phyloP scores from a whole-genome alignment of 2,797 vertebrate genomes.

The Parotocinclus haroldoi region DNA sequence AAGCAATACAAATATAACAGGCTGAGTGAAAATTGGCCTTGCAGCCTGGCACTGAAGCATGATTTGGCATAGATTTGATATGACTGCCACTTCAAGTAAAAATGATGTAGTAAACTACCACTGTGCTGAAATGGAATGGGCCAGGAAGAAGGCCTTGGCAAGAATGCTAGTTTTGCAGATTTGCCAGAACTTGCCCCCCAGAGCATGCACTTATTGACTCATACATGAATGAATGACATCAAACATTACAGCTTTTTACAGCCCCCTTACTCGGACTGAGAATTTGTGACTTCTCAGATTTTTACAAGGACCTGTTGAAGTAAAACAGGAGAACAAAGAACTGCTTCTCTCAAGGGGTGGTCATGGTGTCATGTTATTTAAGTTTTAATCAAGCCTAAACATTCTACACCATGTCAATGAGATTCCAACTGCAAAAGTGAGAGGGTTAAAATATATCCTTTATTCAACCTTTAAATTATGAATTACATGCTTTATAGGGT shows the following conservation, averaged over 20 bases:
- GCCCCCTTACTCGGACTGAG: conserved; percentile 23
- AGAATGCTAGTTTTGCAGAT: too few relatives aligned
- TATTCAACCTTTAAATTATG: conserved; percentile 67
- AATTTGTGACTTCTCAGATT: conserved; percentile 14
- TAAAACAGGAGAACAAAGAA: conserved; percentile 2
- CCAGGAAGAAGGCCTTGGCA: not conserved
- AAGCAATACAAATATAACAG: conserved; percentile 9
- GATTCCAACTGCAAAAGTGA: conserved; percentile 27
- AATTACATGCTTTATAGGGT: conserved; percentile 61
- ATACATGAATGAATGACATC: conserved; percentile 17
- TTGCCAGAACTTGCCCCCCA: conserved; percentile 6
- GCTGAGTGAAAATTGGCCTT: conserved; percentile 18
- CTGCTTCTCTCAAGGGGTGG: conserved; percentile 55
- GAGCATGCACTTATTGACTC: conserved; percentile 12
- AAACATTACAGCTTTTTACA: conserved; percentile 17
- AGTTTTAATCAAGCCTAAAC: conserved; percentile 64
- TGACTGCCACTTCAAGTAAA: conserved; percentile 11
- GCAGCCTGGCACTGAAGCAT: conserved; percentile 10
- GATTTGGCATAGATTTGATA: conserved; percentile 14
- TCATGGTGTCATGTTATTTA: conserved; percentile 70
- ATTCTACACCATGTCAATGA: conserved; percentile 60
- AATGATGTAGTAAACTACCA: conserved; percentile 6
- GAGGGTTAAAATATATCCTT: conserved; percentile 49
- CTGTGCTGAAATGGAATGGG: not conserved
- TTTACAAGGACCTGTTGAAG: conserved; percentile 8